Percentiles rank a stretch among this genome's conserved stretches.
phyloP scores from a whole-genome alignment of 2,888 invertebrate species.

The Asteroscopus sphinx region DNA sequence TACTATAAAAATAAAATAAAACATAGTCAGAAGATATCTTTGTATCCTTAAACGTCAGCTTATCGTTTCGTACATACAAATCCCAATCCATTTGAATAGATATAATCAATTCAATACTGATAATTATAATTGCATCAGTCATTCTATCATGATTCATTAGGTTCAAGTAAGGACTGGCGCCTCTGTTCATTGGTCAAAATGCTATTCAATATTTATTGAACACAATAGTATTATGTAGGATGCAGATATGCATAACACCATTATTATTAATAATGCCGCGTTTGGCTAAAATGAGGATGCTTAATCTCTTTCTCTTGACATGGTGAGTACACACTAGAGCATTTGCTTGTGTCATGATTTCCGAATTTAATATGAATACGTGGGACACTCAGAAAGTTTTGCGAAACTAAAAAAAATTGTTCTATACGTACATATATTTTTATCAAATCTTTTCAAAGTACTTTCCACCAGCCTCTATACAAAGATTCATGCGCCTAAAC shows the following conservation, averaged over 20 bases:
- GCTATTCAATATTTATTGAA: constrained; percentile 24
- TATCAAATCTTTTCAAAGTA: no score
- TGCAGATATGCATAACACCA: background rate
- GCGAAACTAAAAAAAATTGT: no score
- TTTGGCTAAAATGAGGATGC: no score
- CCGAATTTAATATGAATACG: no score
- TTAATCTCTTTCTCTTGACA: no score
- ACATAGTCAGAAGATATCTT: background rate
- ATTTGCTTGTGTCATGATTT: no score
- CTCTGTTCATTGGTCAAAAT: constrained; percentile 34
- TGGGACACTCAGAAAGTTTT: no score
- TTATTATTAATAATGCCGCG: background rate
- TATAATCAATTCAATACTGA: constrained; percentile 50
- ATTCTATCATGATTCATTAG: constrained; percentile 51
- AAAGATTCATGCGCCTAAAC: no score
- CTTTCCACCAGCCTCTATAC: no score
- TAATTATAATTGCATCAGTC: constrained; percentile 55
- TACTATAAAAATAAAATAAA: no score
- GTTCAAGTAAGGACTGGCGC: constrained; percentile 45
- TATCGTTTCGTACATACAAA: constrained; percentile 11
- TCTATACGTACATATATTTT: no score
- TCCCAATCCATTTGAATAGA: constrained; percentile 38
- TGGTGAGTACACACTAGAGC: no score
- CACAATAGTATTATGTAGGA: constrained; percentile 16
- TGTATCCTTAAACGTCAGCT: background rate